phyloP scores from a whole-genome alignment of 2,113 vertebrate species.

The Nothocercus julius region DNA sequence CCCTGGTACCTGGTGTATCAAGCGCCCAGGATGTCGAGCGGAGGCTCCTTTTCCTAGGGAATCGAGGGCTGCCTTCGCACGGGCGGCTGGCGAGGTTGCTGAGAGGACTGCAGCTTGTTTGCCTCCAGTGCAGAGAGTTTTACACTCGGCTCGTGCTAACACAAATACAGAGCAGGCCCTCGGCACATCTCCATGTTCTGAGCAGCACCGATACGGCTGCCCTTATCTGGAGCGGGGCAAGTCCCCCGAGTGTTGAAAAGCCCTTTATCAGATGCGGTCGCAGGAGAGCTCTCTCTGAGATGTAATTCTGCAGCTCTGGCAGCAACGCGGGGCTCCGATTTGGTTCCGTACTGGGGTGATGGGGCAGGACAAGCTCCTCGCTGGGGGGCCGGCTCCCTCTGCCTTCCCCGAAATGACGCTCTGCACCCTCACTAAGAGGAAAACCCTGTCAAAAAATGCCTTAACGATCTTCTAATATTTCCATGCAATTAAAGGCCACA shows the following conservation, averaged over 20 bases:
- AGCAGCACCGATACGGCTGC: constrained; percentile 37
- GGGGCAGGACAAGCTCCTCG: constrained; percentile 43
- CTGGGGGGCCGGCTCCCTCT: constrained; percentile 29
- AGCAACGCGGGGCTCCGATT: constrained; percentile 45
- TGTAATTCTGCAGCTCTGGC: constrained; percentile 20
- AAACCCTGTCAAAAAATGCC: constrained; percentile 78
- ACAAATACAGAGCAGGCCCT: constrained; percentile 47
- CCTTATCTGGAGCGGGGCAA: constrained; percentile 52
- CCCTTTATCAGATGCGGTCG: constrained; percentile 62
- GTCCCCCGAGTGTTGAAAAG: constrained; percentile 61
- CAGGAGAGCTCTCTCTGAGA: constrained; percentile 1
- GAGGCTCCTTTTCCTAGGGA: not conserved
- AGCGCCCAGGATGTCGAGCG: too few relatives aligned
- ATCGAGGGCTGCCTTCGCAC: not conserved
- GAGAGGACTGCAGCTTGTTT: not conserved
- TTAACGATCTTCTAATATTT: constrained; percentile 85
- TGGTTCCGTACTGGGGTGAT: constrained; percentile 15
- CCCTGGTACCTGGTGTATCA: not conserved
- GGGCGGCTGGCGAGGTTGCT: too few relatives aligned
- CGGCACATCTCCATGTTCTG: constrained; percentile 52
- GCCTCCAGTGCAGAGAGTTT: not conserved
- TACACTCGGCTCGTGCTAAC: not conserved
- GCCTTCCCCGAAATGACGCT: constrained; percentile 5
- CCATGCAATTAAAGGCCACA: constrained; percentile 84
- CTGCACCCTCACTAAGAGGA: constrained; percentile 62